Evolutionary conservation across 2,113 vertebrate species (phyloP).

Genomic region (Pipa parva): DNA sequence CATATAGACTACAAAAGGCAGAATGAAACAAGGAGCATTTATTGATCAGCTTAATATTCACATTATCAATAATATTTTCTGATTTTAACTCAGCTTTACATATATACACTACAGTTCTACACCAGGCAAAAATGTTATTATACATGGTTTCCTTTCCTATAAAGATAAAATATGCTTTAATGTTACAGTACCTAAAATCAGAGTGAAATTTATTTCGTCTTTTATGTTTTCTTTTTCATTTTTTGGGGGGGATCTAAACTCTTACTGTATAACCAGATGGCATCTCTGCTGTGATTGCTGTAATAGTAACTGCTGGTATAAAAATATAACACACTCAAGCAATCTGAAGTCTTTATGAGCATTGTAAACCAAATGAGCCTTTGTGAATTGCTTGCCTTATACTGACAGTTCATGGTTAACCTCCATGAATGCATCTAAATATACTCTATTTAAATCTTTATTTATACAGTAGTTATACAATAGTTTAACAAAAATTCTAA

Average conservation of each 20-base stretch:
- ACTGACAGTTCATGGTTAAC: not conserved
- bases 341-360: slow-evolving; percentile 6
- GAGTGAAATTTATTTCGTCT: too few species aligned
- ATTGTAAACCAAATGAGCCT: slow-evolving; percentile 26
- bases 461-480: not conserved
- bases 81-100: too few species aligned
- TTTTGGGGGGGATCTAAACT: too few species aligned
- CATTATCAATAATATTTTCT: too few species aligned
- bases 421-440: not conserved
- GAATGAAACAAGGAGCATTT: too few species aligned
- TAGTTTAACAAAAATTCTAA: not conserved
- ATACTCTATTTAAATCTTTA: not conserved
- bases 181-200: too few species aligned
- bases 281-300: slow-evolving; percentile 66
- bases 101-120: too few species aligned
- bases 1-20: not conserved
- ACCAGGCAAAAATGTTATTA: too few species aligned
- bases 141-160: too few species aligned
- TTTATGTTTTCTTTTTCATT: too few species aligned
- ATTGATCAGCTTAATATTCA: too few species aligned
- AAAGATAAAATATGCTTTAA: too few species aligned
- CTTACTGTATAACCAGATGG: slow-evolving; percentile 79
- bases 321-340: slow-evolving; percentile 47
- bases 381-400: not conserved
- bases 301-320: slow-evolving; percentile 67